These are phyloP conservation scores for Sminthurides bifidus DNA, from an alignment of 1,140 invertebrate genomes.

Conservation along the genomic window DNA sequence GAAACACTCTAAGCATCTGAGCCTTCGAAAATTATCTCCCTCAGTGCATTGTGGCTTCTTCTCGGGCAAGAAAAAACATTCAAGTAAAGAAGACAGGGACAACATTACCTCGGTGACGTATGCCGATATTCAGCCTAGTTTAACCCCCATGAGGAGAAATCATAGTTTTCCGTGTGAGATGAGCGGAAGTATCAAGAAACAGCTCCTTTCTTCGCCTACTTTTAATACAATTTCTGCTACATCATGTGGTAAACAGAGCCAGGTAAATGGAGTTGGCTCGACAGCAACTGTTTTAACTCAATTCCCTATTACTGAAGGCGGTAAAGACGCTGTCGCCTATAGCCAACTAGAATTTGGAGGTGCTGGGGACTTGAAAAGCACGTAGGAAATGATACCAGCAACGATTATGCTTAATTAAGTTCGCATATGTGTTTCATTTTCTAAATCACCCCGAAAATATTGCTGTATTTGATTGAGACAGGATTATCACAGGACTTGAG, in stretches of 20 bases:
- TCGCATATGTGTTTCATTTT: background rate
- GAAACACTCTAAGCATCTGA: background rate
- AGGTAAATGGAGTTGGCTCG: background rate
- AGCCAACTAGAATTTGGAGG: constrained; percentile 30
- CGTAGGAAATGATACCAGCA: background rate
- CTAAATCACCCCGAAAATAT: no score
- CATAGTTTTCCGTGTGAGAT: constrained; percentile 3
- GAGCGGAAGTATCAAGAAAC: background rate
- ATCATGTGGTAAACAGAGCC: background rate
- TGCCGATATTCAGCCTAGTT: constrained; percentile 22
- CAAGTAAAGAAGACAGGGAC: background rate
- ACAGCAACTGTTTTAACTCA: background rate
- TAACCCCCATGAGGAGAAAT: constrained; percentile 5
- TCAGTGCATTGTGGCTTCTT: background rate
- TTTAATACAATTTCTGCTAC: background rate
- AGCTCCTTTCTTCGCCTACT: background rate
- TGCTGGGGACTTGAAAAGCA: constrained; percentile 18
- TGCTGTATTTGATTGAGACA: no score
- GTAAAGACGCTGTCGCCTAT: constrained; percentile 16
- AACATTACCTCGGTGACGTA: constrained; percentile 24
- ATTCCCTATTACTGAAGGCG: background rate
- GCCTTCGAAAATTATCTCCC: constrained; percentile 3
- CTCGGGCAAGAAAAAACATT: constrained; percentile 6
- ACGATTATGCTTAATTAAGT: background rate
- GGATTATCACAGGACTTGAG: no score